Evolutionary conservation across 1,140 invertebrate species (phyloP), one percentile per base, ranked within the genome.

Genomic region (Eumeta japonica): DNA sequence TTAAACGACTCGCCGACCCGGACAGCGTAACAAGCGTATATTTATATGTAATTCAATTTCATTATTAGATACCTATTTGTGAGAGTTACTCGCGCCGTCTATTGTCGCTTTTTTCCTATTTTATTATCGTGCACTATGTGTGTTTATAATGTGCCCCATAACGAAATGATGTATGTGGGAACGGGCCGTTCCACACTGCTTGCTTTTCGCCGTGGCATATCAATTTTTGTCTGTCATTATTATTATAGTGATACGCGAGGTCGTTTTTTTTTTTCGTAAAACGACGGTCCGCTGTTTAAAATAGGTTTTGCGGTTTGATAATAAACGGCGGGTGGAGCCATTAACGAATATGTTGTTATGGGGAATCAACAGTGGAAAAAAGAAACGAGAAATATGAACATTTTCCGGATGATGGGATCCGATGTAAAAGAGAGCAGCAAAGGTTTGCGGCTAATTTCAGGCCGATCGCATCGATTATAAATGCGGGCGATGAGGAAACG

Each of bases 51-150:
- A 58, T 60, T 67, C 63, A 64, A 70, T 73, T 73, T 68, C 62
- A 66, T 73, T 73, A 73, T 72, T 70, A 66, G 62, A 62, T 55
- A 49, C 52, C 60, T 61, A 66, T 68, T 67, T 67, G 63, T 61
- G 61, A 59, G 56, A n/a, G n/a, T n/a, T n/a, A n/a, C n/a, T 70
- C 53, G 62, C 66, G 70, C 66, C 58, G 62, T 50, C 68, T 62
- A 66, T 73, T 73, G 68, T 73, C 65, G 64, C 65, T 66, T 73
- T 72, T 73, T 73, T 63, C 70, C 66, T n/a, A n/a, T n/a, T 70
- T 67, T 73, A 67, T 64, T 70, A 66, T 55, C 56, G 49, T 45
- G 50, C 61, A 67, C 62, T 65, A 71, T 66, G 52, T 67, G 57
- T 73, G 62, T 66, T 73, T 73, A 70, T 72, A 63, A 65, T 67